A percentile compares a stretch with the other conserved stretches of the same genome.
These are phyloP conservation scores for Mugil cephalus DNA, from an alignment of 2,113 vertebrate genomes.

Conservation along the genomic window DNA sequence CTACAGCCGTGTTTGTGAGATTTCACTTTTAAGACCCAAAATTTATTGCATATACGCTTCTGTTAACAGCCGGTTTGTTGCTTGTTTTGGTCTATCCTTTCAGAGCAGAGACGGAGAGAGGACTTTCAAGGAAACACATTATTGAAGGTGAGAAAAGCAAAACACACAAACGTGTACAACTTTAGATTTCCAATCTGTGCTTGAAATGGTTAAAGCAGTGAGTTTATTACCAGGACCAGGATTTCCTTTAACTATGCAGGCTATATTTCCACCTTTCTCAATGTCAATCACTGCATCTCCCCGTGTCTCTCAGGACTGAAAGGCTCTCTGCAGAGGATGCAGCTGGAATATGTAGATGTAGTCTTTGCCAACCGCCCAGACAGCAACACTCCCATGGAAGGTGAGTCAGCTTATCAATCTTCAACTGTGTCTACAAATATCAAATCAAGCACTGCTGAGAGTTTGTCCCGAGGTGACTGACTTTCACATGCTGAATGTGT, in stretches of 20 bases:
- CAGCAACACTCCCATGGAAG: conserved; percentile 99
- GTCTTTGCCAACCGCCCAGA: conserved; percentile 98
- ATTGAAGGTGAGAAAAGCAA: conserved; percentile 71
- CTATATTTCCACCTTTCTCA: background rate
- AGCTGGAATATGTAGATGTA: conserved; percentile 97
- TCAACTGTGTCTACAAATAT: background rate
- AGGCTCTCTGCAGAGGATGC: conserved; percentile 95
- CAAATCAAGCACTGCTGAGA: background rate
- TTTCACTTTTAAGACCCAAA: background rate
- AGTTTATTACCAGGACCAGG: background rate
- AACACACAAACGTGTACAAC: background rate
- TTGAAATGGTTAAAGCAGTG: background rate
- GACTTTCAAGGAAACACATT: conserved; percentile 80
- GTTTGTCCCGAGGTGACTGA: background rate
- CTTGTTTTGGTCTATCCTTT: conserved; percentile 40
- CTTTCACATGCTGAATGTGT: background rate
- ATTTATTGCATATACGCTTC: background rate
- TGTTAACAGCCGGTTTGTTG: background rate
- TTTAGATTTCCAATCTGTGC: background rate
- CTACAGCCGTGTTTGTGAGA: too few relatives aligned
- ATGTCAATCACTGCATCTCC: background rate
- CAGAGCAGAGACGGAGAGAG: conserved; percentile 81
- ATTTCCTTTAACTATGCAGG: background rate
- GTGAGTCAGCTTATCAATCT: conserved; percentile 80
- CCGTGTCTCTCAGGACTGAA: conserved; percentile 88